Evolutionary conservation across 2,797 vertebrate species (phyloP), one percentile per base, ranked within the genome.

Genomic region (Rousettus madagascariensis): DNA sequence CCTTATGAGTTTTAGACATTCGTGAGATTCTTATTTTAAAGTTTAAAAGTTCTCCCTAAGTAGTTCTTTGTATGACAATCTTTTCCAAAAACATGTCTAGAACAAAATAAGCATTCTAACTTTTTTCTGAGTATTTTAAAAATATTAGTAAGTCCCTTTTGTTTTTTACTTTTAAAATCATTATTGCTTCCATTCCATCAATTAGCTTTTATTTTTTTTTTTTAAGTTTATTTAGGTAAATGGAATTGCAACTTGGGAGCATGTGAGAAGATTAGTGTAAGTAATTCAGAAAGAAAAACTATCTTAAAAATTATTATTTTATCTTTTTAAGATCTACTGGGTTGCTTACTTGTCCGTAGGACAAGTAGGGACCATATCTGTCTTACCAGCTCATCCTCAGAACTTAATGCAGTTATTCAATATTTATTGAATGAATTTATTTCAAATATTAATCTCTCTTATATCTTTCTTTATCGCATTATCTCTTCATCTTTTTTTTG

Each of bases 1-100:
- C 36, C 26, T 79, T 66, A 51, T n/a, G 68, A 80, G 7, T 86
- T 63, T 89, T 86, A 78, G 59, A 80, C 55, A 77, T 20, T 83
- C n/a, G 15, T n/a, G 82, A 80, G 13, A 71, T 43, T 95, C 63
- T 65, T 90, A 82, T 33, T 69, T 95, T 78, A 33, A 94, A 77
- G 55, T 30, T 92, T 65, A 90, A 92, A 65, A 63, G 84, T 78
- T 92, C 33, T 24, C 4, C 36, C 22, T 28, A 63, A 33, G 53
- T 38, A 84, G n/a, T 8, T 17, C 46, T 86, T 86, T 95, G 13
- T 30, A 61, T 74, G 71, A 38, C 7, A 4, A 26, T 63, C 24
- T 79, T 78, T 63, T 75, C 38, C 55, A 30, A 69, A 95, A 86
- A 92, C 75, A 11, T 75, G 17, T 75, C 38, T 82, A 55, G 33